phyloP scores from a whole-genome alignment of 2,113 vertebrate species.

The Chamaetylas fuelleborni region DNA sequence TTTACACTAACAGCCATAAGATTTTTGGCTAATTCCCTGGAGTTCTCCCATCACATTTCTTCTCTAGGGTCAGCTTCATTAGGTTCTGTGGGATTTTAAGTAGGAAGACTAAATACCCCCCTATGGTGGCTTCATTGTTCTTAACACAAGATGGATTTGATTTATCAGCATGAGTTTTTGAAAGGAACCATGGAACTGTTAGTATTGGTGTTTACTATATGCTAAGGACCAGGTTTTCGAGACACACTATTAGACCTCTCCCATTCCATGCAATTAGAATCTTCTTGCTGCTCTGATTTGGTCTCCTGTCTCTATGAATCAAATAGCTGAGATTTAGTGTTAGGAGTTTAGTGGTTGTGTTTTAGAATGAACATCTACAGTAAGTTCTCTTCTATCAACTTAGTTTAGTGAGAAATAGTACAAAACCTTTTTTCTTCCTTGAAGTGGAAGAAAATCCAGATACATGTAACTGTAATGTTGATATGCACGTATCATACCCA shows the following conservation, averaged over 20 bases:
- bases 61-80: slow-evolving; percentile 25
- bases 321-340: not conserved
- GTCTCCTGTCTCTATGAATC: not conserved
- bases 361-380: not conserved
- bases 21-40: slow-evolving; percentile 50
- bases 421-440: not conserved
- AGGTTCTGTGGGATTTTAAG: slow-evolving; percentile 30
- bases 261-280: not conserved
- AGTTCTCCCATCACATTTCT: slow-evolving; percentile 34
- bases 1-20: slow-evolving; percentile 32
- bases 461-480: not conserved
- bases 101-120: slow-evolving; percentile 32
- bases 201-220: not conserved
- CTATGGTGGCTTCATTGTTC: slow-evolving; percentile 43
- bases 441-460: not conserved
- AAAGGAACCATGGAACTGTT: not conserved
- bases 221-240: not conserved
- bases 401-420: not conserved
- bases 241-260: not conserved
- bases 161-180: slow-evolving; percentile 40
- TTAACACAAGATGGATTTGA: slow-evolving; percentile 42
- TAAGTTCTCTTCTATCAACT: not conserved
- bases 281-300: not conserved
- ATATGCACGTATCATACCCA: not conserved
- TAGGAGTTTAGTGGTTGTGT: not conserved